phyloP scores from a whole-genome alignment of 2,888 invertebrate species.

The Nowickia ferox region DNA sequence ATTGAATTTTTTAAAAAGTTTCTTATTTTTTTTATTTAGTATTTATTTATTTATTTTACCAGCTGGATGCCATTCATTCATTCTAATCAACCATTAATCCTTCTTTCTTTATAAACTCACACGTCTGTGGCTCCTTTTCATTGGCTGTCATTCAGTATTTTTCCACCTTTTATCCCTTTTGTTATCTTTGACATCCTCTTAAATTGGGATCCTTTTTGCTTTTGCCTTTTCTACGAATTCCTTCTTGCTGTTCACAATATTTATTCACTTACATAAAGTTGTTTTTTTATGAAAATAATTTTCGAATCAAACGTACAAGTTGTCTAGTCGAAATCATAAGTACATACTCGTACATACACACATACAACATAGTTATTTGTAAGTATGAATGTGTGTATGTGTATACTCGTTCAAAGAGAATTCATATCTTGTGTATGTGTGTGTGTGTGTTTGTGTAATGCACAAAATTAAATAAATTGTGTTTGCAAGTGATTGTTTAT shows the following conservation, averaged over 20 bases:
- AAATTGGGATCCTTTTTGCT: background rate
- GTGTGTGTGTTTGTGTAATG: constrained; percentile 25
- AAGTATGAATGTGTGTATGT: background rate
- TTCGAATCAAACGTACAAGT: background rate
- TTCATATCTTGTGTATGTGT: background rate
- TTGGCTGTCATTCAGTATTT: constrained; percentile 32
- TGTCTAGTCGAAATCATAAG: background rate
- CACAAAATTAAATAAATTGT: constrained; percentile 22
- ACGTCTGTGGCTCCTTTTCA: constrained; percentile 36
- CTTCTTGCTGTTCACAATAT: constrained; percentile 11
- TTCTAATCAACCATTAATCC: constrained; percentile 1
- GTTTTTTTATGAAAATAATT: constrained; percentile 31
- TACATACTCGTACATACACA: no score
- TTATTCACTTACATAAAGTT: constrained; percentile 60
- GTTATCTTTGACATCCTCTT: constrained; percentile 30
- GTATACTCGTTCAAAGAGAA: background rate
- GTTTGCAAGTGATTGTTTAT: constrained; percentile 31
- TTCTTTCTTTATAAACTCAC: constrained; percentile 12
- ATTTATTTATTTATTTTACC: background rate
- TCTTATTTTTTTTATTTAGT: background rate
- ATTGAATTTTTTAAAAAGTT: background rate
- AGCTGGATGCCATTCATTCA: background rate
- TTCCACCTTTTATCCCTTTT: constrained; percentile 27
- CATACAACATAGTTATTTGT: background rate
- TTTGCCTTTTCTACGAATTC: constrained; percentile 7